Evolutionary conservation across 2,888 invertebrate genomes (phyloP).

Genomic region (Eutolmus rufibarbis): DNA sequence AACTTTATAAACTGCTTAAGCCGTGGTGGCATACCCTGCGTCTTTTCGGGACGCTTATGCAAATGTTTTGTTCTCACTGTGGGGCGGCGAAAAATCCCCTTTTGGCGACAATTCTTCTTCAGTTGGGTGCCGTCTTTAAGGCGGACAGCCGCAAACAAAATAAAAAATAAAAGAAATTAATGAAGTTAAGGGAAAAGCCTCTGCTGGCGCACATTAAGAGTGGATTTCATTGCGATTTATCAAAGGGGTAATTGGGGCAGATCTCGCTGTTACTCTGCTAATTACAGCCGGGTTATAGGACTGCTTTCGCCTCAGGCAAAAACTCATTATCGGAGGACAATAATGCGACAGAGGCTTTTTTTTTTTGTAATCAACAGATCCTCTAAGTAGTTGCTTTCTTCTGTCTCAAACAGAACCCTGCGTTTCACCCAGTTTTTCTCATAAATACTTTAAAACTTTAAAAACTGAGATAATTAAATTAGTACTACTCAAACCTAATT

Average conservation of each 20-base stretch:
- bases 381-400: not conserved
- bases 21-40: not conserved
- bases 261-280: not conserved
- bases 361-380: not conserved
- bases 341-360: not conserved
- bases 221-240: not conserved
- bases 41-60: constrained; percentile 17
- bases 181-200: not conserved
- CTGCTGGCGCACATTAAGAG: not conserved
- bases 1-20: constrained; percentile 39
- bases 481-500: not conserved
- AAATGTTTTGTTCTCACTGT: constrained; percentile 31
- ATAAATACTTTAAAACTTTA: not conserved
- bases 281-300: not conserved
- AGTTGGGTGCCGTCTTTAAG: not conserved
- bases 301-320: not conserved
- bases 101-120: not conserved
- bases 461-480: not conserved
- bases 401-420: not conserved
- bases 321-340: not conserved
- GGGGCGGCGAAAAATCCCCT: not conserved
- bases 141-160: not conserved
- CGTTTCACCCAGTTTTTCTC: not conserved
- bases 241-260: not conserved
- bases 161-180: not conserved